Conservation (phyloP, 2,888 invertebrate genomes). For the Pediacus dermestoides region DNA sequence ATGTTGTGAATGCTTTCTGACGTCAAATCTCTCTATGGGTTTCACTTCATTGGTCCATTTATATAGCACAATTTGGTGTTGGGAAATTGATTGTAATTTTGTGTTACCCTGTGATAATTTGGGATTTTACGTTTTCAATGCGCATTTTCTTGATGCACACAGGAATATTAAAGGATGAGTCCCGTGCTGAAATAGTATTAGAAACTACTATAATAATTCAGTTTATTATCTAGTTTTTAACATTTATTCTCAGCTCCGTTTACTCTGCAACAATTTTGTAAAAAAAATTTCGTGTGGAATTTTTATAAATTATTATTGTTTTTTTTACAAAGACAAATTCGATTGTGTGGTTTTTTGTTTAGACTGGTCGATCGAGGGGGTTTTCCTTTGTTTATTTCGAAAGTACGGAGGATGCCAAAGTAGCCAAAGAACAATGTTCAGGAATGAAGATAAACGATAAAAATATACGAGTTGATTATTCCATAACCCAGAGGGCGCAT, state of each 20-base stretch:
- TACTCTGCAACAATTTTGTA: constrained; percentile 35
- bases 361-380: constrained; percentile 92
- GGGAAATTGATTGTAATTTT: too few relatives aligned
- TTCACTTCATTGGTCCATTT: too few relatives aligned
- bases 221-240: constrained; percentile 21
- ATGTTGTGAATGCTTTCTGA: too few relatives aligned
- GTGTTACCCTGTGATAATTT: constrained; percentile 37
- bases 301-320: too few relatives aligned
- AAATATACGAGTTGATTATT: constrained; percentile 90
- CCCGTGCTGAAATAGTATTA: constrained; percentile 36
- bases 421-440: constrained; percentile 89
- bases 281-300: too few relatives aligned
- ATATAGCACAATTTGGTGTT: too few relatives aligned
- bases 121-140: constrained; percentile 30
- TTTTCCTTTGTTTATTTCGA: constrained; percentile 96
- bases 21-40: too few relatives aligned
- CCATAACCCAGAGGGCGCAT: constrained; percentile 93
- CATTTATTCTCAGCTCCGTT: constrained; percentile 37
- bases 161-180: constrained; percentile 37
- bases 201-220: constrained; percentile 22
- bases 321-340: too few relatives aligned
- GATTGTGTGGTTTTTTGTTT: constrained; percentile 31
- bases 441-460: constrained; percentile 94
- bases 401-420: constrained; percentile 81
- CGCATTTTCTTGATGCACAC: constrained; percentile 38